Conservation (phyloP, 2,888 invertebrate species). For the Agrenia bidenticulata region DNA sequence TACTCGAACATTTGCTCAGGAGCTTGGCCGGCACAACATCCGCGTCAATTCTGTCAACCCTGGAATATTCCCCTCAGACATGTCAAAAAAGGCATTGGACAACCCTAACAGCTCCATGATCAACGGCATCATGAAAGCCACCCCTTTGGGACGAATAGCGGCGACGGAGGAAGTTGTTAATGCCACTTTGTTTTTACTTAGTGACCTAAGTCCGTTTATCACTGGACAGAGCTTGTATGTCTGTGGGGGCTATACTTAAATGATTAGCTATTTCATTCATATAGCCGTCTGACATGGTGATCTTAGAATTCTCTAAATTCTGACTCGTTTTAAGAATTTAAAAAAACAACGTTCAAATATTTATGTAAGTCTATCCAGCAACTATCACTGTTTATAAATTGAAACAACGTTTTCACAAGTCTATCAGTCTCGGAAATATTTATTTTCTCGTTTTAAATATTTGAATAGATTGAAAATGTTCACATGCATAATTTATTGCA, state of each 20-base stretch:
- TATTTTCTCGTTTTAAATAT: too few species aligned
- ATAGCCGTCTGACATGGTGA: too few species aligned
- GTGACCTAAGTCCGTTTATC: slow-evolving; percentile 12
- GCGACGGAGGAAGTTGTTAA: slow-evolving; percentile 16
- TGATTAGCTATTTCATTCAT: too few species aligned
- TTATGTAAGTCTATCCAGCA: too few species aligned
- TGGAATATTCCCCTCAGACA: slow-evolving; percentile 18
- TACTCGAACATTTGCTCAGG: slow-evolving; percentile 9
- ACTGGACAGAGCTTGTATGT: slow-evolving; percentile 13
- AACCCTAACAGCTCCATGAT: slow-evolving; percentile 7
- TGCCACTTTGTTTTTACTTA: slow-evolving; percentile 8
- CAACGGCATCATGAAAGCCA: neutral
- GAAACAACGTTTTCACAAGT: too few species aligned
- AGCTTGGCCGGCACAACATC: slow-evolving; percentile 16
- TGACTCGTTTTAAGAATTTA: too few species aligned
- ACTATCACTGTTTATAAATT: too few species aligned
- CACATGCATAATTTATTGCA: too few species aligned
- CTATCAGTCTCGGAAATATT: too few species aligned
- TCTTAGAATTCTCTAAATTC: too few species aligned
- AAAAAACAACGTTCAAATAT: too few species aligned
- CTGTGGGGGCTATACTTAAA: slow-evolving; percentile 11
- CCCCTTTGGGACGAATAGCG: slow-evolving; percentile 7
- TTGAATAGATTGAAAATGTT: too few species aligned
- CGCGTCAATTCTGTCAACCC: slow-evolving; percentile 20
- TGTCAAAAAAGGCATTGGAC: slow-evolving; percentile 14